Conservation (phyloP, 2,113 vertebrate species). For the Nycticryphes semicollaris region DNA sequence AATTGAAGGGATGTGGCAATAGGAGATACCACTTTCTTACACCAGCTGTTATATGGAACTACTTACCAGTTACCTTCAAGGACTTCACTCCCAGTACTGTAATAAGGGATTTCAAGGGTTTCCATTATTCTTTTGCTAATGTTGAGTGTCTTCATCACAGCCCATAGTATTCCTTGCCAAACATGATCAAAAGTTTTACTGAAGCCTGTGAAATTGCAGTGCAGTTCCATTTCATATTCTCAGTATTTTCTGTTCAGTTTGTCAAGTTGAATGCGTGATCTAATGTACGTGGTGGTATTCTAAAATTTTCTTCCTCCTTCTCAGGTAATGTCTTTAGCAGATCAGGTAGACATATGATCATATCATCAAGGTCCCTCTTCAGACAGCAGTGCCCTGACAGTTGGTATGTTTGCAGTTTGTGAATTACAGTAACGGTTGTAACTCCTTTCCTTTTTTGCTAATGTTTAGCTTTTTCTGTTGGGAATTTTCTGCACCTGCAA, state of each 20-base stretch:
- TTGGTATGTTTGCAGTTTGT: not conserved
- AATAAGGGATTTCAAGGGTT: slow-evolving; percentile 5
- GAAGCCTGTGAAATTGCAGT: slow-evolving; percentile 20
- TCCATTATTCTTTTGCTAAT: slow-evolving; percentile 29
- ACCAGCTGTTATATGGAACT: slow-evolving; percentile 31
- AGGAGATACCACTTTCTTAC: slow-evolving; percentile 32
- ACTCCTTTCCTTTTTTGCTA: not conserved
- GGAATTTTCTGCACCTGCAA: not conserved
- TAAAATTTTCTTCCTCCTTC: not conserved
- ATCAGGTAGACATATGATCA: not conserved
- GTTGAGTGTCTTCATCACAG: slow-evolving; percentile 8
- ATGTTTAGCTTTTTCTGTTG: not conserved
- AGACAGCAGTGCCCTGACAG: not conserved
- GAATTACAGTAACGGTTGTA: not conserved
- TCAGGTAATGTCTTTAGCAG: not conserved
- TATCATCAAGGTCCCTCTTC: not conserved
- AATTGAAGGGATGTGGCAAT: slow-evolving; percentile 36
- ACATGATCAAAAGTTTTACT: slow-evolving; percentile 5
- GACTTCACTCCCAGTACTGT: not conserved
- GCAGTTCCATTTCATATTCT: not conserved
- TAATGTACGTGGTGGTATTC: not conserved
- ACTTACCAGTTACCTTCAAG: slow-evolving; percentile 50
- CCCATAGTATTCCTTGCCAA: not conserved
- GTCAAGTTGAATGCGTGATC: not conserved
- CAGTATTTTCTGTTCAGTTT: not conserved